Base-by-base conservation (phyloP, 2,113 vertebrate species). In the Speoplatyrhinus poulsoni region DNA sequence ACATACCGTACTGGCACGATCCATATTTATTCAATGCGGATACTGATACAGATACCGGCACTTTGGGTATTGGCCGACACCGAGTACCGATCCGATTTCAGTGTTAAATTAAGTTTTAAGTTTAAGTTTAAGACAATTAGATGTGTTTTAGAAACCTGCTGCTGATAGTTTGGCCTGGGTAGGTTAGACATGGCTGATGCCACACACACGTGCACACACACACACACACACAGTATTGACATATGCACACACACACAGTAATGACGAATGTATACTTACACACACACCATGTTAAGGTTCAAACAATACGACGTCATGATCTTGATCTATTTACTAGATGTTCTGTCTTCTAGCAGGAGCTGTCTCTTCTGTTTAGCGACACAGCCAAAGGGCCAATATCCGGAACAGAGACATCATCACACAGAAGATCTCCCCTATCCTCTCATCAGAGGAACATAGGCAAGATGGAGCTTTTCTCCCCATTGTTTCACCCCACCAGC, bases 341-440 rank as follows among this genome's bases (percentile, higher is more conserved):
- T 41, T 0, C 36, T 41, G 36, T 41, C 86, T 72, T 72, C 65
- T 4, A 59, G 19, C 4, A 65, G 56, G 73, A 64, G 46, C 70
- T 4, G 32, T 73, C 67, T 69, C 56, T 63, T 53, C 59, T 70
- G 57, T 78, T 80, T 50, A 47, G 82, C 26, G 68, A 61, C 67
- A 57, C 12, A 60, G 55, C 65, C 80, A 73, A 66, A 71, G 61
- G 87, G 79, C 72, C 87, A 92, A 93, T 93, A 91, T 93, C 92
- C 91, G 84, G 85, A 32, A 67, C 65, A 72, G 67, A 75, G 85
- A 91, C 91, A 91, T 91, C 86, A 75, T 82, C 77, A 36, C 62
- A 13, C 74, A 78, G 80, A 61, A 74, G 62, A 82, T 73, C 69
- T 75, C 49, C 63, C 70, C 75, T 75, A 67, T 76, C 56, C 36